Evolutionary conservation across 2,113 vertebrate genomes (phyloP), one percentile per base, ranked within the genome.

Genomic region (Talpa occidentalis): DNA sequence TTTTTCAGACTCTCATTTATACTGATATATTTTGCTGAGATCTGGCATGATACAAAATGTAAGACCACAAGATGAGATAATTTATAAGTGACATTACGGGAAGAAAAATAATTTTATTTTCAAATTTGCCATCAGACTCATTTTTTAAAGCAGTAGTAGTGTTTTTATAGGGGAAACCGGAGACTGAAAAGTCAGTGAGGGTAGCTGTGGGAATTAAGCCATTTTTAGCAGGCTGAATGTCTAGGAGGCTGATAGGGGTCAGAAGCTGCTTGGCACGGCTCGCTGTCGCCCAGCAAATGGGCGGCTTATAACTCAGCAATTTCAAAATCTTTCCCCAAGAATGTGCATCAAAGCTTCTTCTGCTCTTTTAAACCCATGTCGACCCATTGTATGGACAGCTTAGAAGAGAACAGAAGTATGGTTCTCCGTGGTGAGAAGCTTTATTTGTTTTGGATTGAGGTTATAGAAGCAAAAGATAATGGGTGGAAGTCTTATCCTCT

Each of bases 61-160:
- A 70, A 35, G 28, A 35, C n/a, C 52, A 12, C 35, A 72, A 67
- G 7, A 30, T 15, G 37, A 67, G 82, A 42, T 59, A 24, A 67
- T 78, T 86, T 91, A 66, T 12, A 69, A 90, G 93, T 32, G n/a
- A 78, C 62, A 82, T 52, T 49, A 86, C 86, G 70, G 21, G 30
- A 52, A 69, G 78, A 70, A 92, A 69, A 24, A 84, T 66, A 83
- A 80, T 72, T 88, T 81, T 56, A 40, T 79, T 90, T 74, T 10
- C 8, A 40, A 74, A 14, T 60, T 90, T 88, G 28, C 59, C 21
- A 59, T 52, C 44, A 37, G 44, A 84, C 40, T 64, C 42, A 84
- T 72, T 86, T 77, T 85, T 87, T 59, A 90, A 84, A 83, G 59
- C 59, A 32, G 70, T 24, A 69, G 32, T 74, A 77, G 69, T 80